Evolutionary conservation across 2,797 vertebrate genomes (phyloP).

Genomic region (Sebastes baramenuke): DNA sequence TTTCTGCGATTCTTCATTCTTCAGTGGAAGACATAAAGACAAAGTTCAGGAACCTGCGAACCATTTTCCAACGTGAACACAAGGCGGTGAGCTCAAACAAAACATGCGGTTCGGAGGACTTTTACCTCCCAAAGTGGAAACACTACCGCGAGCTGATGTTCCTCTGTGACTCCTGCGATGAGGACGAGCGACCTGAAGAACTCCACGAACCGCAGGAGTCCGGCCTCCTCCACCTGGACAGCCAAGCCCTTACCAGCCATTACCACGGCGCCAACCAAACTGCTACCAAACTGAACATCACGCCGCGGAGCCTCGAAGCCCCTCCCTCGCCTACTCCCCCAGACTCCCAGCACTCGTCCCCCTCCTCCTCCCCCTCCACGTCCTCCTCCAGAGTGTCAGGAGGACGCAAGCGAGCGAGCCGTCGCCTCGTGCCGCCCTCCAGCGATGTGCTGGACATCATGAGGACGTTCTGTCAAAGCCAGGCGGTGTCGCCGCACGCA

Average conservation of each 20-base stretch:
- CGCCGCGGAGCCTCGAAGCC: neutral
- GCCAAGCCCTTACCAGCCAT: neutral
- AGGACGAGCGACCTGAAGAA: slow-evolving; percentile 37
- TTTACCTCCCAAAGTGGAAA: slow-evolving; percentile 68
- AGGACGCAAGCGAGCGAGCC: slow-evolving; percentile 35
- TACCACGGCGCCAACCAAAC: neutral
- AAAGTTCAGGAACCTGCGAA: slow-evolving; percentile 71
- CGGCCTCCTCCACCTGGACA: neutral
- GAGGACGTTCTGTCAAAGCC: slow-evolving; percentile 49
- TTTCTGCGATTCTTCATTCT: neutral
- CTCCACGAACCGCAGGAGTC: neutral
- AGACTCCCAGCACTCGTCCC: slow-evolving; percentile 52
- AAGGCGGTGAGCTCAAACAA: slow-evolving; percentile 60
- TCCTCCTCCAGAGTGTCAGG: slow-evolving; percentile 38
- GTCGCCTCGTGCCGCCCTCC: neutral
- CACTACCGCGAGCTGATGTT: slow-evolving; percentile 69
- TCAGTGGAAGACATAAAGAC: slow-evolving; percentile 71
- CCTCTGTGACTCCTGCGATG: slow-evolving; percentile 67
- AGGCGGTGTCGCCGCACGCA: slow-evolving; percentile 32
- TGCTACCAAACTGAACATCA: neutral
- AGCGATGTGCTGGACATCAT: slow-evolving; percentile 39
- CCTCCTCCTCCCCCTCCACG: slow-evolving; percentile 45
- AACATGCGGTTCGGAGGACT: slow-evolving; percentile 64
- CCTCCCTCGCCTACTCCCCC: slow-evolving; percentile 54
- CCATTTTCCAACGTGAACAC: slow-evolving; percentile 72